phyloP scores from a whole-genome alignment of 2,113 vertebrate genomes.

The Smithornis capensis region DNA sequence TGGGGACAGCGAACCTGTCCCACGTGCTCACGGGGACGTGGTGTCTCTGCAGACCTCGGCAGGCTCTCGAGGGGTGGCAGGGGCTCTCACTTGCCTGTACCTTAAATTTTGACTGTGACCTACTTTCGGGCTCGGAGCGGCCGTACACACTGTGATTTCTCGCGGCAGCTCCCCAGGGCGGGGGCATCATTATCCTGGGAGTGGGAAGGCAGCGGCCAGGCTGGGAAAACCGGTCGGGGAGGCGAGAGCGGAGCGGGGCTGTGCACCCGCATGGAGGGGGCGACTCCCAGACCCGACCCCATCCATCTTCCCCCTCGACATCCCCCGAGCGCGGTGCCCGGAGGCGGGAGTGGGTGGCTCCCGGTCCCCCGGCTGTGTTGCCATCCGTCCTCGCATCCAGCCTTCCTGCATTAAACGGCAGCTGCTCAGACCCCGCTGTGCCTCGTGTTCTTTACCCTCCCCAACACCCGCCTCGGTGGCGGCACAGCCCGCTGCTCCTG shows the following conservation, averaged over 20 bases:
- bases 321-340: rapidly evolving
- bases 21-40: rapidly evolving
- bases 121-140: background rate
- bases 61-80: background rate
- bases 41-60: background rate
- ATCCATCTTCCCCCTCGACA: background rate
- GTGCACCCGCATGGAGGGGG: background rate
- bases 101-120: background rate
- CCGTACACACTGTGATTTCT: background rate
- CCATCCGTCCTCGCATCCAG: rapidly evolving
- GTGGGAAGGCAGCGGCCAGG: background rate
- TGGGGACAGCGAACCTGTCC: background rate
- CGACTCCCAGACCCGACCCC: background rate
- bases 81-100: background rate
- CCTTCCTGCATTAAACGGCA: slow-evolving; percentile 32
- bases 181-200: slow-evolving; percentile 29
- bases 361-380: rapidly evolving
- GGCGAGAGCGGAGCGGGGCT: background rate
- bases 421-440: background rate
- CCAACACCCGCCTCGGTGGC: rapidly evolving
- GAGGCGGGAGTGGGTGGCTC: background rate
- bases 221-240: slow-evolving; percentile 55
- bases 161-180: background rate
- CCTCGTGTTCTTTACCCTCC: background rate
- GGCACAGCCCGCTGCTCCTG: background rate